A percentile compares a stretch with the other conserved stretches of the same genome.
These are phyloP conservation scores for Periphyllus acericola DNA, from an alignment of 2,888 invertebrate genomes.

Conservation along the genomic window DNA sequence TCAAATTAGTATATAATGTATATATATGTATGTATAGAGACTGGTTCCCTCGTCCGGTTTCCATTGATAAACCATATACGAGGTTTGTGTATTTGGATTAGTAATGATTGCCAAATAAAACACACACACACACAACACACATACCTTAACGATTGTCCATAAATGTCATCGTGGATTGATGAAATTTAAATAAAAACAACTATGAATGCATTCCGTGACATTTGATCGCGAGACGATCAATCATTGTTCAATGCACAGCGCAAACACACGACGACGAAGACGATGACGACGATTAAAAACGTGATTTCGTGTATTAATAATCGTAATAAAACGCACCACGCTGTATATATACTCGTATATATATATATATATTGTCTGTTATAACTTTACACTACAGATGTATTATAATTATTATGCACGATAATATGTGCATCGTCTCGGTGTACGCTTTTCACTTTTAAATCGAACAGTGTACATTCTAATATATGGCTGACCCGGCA, in stretches of 20 bases:
- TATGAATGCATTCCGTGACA: not conserved
- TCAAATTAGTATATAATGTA: constrained; percentile 8
- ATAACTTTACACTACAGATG: not conserved
- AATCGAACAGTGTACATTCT: too few species aligned
- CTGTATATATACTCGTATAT: too few species aligned
- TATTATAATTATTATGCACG: not conserved
- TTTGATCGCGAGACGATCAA: not conserved
- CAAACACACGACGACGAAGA: not conserved
- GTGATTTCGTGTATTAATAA: not conserved
- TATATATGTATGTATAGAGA: not conserved
- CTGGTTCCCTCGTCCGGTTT: constrained; percentile 43
- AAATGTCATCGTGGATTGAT: constrained; percentile 16
- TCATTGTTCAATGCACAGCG: not conserved
- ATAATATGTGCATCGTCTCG: not conserved
- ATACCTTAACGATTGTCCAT: constrained; percentile 12
- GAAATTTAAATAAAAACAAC: constrained; percentile 28
- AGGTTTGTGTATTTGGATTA: not conserved
- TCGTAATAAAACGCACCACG: not conserved
- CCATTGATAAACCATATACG: constrained; percentile 33
- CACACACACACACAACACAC: not conserved
- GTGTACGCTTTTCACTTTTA: not conserved
- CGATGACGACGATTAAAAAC: not conserved
- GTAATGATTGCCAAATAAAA: constrained; percentile 31
- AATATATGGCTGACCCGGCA: too few species aligned
- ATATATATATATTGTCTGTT: not conserved